A percentile compares a stretch with the other conserved stretches of the same genome.
phyloP scores from a whole-genome alignment of 2,797 vertebrate species.

The Lagodon rhomboides region DNA sequence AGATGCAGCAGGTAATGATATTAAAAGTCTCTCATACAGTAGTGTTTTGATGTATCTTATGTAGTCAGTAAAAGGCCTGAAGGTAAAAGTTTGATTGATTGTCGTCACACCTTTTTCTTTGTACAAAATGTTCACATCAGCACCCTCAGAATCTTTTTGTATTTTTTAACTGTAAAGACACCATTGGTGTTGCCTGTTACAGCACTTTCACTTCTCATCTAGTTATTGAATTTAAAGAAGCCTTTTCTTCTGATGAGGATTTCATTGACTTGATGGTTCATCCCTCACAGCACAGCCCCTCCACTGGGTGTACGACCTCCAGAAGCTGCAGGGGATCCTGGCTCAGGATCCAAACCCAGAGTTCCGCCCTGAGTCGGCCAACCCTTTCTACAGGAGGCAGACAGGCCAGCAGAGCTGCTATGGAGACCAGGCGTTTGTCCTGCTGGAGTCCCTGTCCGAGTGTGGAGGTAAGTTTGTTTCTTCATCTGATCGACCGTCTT shows the following conservation, averaged over 20 bases:
- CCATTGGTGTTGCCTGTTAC: background rate
- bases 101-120: background rate
- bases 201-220: background rate
- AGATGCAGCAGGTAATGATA: conserved; percentile 83
- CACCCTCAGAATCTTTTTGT: background rate
- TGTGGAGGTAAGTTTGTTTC: conserved; percentile 75
- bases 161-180: background rate
- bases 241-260: background rate
- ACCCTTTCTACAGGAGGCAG: conserved; percentile 84
- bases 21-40: background rate
- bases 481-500: background rate
- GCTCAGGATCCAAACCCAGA: conserved; percentile 77
- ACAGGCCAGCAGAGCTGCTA: conserved; percentile 86
- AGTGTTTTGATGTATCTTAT: background rate
- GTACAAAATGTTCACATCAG: no score
- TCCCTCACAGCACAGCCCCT: conserved; percentile 81
- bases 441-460: conserved; percentile 84
- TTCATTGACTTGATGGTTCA: background rate
- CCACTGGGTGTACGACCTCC: conserved; percentile 85
- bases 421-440: conserved; percentile 85
- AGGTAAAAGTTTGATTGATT: background rate
- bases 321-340: conserved; percentile 80
- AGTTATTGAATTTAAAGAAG: background rate
- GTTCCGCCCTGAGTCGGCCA: conserved; percentile 82
- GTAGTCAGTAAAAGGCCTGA: background rate